phyloP scores from a whole-genome alignment of 2,888 invertebrate species.

The Myathropa florea region DNA sequence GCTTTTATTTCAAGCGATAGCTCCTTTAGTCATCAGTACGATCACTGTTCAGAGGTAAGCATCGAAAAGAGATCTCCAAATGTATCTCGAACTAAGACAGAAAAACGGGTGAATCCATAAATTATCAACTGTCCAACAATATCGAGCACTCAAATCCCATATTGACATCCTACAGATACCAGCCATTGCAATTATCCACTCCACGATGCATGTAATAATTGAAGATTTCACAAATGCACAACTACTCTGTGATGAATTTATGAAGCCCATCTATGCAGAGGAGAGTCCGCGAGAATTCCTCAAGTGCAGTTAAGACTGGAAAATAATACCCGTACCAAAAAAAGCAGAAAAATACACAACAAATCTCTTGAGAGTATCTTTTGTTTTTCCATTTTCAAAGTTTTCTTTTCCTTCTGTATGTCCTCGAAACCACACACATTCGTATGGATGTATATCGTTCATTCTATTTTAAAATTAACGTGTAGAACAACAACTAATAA shows the following conservation, averaged over 20 bases:
- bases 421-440: constrained; percentile 44
- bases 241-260: constrained; percentile 32
- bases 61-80: too few relatives aligned
- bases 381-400: constrained; percentile 20
- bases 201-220: constrained; percentile 57
- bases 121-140: background rate
- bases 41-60: too few relatives aligned
- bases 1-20: too few relatives aligned
- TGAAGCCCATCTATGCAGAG: constrained; percentile 49
- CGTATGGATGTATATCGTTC: background rate
- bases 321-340: background rate
- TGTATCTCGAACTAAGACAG: too few relatives aligned
- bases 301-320: constrained; percentile 24
- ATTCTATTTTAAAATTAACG: constrained; percentile 66
- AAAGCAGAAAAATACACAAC: background rate
- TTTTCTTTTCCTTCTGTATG: background rate
- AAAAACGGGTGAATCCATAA: background rate
- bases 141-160: background rate
- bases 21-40: too few relatives aligned
- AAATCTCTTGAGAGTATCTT: constrained; percentile 3
- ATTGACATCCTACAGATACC: constrained; percentile 16
- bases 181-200: constrained; percentile 44
- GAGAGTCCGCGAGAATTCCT: constrained; percentile 42
- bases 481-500: constrained; percentile 57
- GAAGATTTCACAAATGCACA: constrained; percentile 22